Conservation (phyloP, 2,888 invertebrate genomes). For the Trichopria drosophilae region DNA sequence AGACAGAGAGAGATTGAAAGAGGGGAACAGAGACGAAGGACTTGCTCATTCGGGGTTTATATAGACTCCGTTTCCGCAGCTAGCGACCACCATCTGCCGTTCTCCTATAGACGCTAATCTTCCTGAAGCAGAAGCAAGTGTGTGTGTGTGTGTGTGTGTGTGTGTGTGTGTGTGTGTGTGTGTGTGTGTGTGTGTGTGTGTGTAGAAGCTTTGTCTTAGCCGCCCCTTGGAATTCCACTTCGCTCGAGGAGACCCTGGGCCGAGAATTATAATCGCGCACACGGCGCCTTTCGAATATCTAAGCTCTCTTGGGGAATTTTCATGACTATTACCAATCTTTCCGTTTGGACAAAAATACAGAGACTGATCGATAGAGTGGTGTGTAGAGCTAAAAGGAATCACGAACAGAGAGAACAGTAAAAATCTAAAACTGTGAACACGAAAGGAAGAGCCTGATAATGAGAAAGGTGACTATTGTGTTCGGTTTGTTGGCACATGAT, state of each 20-base stretch:
- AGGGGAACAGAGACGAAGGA: conserved; percentile 24
- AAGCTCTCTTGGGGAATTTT: conserved; percentile 40
- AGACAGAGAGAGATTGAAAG: conserved; percentile 16
- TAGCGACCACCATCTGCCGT: conserved; percentile 50
- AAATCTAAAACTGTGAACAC: too few species aligned
- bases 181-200: too few species aligned
- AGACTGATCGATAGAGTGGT: too few species aligned
- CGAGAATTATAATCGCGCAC: conserved; percentile 48
- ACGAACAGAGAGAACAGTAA: too few species aligned
- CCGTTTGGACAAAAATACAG: too few species aligned
- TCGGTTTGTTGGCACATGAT: too few species aligned
- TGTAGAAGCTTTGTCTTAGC: conserved; percentile 50
- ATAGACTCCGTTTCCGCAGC: conserved; percentile 41
- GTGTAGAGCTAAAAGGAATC: too few species aligned
- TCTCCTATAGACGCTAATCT: conserved; percentile 50
- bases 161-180: too few species aligned
- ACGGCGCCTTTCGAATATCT: conserved; percentile 45
- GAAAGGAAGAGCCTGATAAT: too few species aligned
- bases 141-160: too few species aligned
- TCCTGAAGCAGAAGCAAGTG: conserved; percentile 38
- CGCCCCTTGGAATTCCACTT: conserved; percentile 46
- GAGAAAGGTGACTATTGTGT: too few species aligned
- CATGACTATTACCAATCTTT: too few species aligned
- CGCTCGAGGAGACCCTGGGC: conserved; percentile 42
- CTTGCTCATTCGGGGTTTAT: conserved; percentile 38